Evolutionary conservation across 1,140 invertebrate genomes (phyloP).

Genomic region (Drosophila subobscura): DNA sequence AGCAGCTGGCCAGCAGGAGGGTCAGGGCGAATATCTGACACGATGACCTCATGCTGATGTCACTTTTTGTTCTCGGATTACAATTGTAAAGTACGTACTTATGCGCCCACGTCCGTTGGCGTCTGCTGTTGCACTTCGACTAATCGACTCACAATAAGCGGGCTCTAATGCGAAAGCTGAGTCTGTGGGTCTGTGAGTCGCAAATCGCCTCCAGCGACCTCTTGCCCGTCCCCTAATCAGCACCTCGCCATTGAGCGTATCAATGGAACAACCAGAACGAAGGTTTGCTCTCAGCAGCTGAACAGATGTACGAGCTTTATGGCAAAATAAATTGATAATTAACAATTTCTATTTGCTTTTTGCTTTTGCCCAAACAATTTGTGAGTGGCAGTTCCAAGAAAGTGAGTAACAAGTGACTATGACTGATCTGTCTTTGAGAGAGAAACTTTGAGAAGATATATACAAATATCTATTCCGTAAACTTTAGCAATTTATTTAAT

Average conservation of each 20-base stretch:
- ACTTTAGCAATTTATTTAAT: too few species aligned
- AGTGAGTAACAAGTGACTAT: too few species aligned
- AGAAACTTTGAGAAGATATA: too few species aligned
- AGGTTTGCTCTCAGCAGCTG: conserved; percentile 39
- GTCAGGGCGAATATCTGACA: conserved; percentile 17
- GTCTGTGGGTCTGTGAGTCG: conserved; percentile 27
- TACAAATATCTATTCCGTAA: too few species aligned
- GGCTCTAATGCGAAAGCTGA: conserved; percentile 25
- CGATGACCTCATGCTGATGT: conserved; percentile 63
- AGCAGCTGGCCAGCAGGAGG: conserved; percentile 31
- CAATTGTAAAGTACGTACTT: conserved; percentile 2
- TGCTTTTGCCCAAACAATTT: background rate
- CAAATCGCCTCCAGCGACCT: conserved; percentile 40
- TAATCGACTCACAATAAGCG: conserved; percentile 37
- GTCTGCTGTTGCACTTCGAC: conserved; percentile 68
- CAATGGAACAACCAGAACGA: conserved; percentile 49
- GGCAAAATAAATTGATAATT: conserved; percentile 24
- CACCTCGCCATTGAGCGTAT: conserved; percentile 46
- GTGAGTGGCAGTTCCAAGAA: too few species aligned
- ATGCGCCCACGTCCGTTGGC: conserved; percentile 44
- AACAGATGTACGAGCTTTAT: conserved; percentile 5
- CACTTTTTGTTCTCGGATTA: conserved; percentile 19
- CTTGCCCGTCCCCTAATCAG: conserved; percentile 53
- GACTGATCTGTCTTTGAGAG: too few species aligned
- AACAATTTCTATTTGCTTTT: conserved; percentile 24